A percentile compares a stretch with the other conserved stretches of the same genome.
These are phyloP conservation scores for Melanostoma mellinum DNA, from an alignment of 2,888 invertebrate genomes.

Conservation along the genomic window DNA sequence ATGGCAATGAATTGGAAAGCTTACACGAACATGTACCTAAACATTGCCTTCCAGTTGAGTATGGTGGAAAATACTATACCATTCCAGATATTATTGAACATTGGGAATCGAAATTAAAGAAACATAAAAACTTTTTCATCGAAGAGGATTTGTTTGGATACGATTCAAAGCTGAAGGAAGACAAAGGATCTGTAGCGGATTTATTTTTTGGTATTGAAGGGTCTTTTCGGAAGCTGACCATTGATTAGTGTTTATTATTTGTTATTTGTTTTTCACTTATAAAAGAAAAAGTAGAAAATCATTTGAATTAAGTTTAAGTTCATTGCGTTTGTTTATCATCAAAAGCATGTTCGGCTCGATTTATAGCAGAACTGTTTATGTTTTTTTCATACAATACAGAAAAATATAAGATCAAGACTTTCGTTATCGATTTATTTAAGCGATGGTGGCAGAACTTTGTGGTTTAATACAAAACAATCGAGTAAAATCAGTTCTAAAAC, in stretches of 20 bases:
- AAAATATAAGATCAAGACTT: too few species aligned
- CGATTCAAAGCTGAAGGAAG: constrained; percentile 55
- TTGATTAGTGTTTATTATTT: constrained; percentile 65
- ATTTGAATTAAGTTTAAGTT: not conserved
- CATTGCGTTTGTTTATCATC: too few species aligned
- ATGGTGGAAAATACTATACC: constrained; percentile 83
- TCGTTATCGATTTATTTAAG: too few species aligned
- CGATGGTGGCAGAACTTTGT: too few species aligned
- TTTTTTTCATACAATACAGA: too few species aligned
- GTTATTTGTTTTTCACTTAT: not conserved
- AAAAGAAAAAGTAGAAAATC: not conserved
- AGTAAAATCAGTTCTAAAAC: too few species aligned
- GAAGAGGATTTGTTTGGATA: constrained; percentile 71
- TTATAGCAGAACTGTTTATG: too few species aligned
- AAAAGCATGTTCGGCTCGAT: too few species aligned
- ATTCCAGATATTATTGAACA: constrained; percentile 34
- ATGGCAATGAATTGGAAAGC: constrained; percentile 83
- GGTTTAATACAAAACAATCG: too few species aligned
- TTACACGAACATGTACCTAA: constrained; percentile 84
- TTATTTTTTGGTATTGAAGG: constrained; percentile 73
- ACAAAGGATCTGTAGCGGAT: constrained; percentile 9
- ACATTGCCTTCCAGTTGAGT: constrained; percentile 84
- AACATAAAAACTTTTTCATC: constrained; percentile 51
- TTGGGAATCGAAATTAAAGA: constrained; percentile 60
- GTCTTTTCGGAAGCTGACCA: constrained; percentile 73